A percentile compares a stretch with the other conserved stretches of the same genome.
Evolutionary conservation across 2,888 invertebrate genomes (phyloP).

Genomic region (Geotrupes spiniger): DNA sequence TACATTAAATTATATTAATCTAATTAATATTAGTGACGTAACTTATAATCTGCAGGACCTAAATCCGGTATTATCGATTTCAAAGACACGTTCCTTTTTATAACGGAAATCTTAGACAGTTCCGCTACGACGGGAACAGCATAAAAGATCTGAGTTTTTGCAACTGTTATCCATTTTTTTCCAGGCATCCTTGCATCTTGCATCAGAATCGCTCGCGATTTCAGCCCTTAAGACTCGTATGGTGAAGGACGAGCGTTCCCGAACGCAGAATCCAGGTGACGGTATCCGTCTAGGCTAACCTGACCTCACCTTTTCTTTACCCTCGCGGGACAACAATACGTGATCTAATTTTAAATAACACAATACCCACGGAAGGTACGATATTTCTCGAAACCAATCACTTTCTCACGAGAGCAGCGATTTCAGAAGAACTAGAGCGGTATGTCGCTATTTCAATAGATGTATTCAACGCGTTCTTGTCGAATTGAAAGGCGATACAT

Average conservation of each 20-base stretch:
- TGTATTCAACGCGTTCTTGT: too few species aligned
- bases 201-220: conserved; percentile 9
- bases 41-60: too few species aligned
- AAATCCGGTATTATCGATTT: conserved; percentile 2
- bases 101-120: conserved; percentile 22
- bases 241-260: conserved; percentile 8
- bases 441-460: too few species aligned
- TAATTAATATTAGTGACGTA: too few species aligned
- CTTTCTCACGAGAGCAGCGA: conserved; percentile 10
- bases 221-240: conserved; percentile 13
- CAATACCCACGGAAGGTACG: conserved; percentile 41
- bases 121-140: conserved; percentile 22
- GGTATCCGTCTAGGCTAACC: conserved; percentile 36
- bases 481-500: too few species aligned
- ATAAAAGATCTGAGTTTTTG: conserved; percentile 18
- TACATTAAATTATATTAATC: too few species aligned
- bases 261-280: conserved; percentile 38
- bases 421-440: conserved; percentile 10
- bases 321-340: conserved; percentile 38
- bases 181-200: conserved; percentile 13
- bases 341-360: conserved; percentile 49
- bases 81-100: conserved; percentile 5
- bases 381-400: conserved; percentile 39
- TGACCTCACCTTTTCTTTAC: conserved; percentile 39
- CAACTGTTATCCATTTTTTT: conserved; percentile 19